These are phyloP conservation scores for Xylota sylvarum DNA, from an alignment of 2,888 invertebrate species.

Conservation along the genomic window DNA sequence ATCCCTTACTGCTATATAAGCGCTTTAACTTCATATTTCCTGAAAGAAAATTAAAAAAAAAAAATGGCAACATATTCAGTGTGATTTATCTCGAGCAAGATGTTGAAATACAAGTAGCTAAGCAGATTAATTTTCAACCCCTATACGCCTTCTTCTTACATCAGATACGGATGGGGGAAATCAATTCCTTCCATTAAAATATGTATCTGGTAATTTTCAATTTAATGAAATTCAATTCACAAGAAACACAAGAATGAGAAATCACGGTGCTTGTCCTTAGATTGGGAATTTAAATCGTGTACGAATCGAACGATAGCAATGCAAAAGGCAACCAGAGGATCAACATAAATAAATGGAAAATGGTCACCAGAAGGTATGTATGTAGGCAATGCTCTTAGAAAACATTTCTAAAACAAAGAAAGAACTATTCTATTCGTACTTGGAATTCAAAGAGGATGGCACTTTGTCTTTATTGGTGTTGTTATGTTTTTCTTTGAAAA, in stretches of 20 bases:
- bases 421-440: background rate
- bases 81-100: no score
- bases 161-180: background rate
- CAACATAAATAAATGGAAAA: constrained; percentile 7
- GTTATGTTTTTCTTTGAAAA: background rate
- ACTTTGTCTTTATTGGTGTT: background rate
- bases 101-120: no score
- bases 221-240: background rate
- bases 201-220: background rate
- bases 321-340: constrained; percentile 8
- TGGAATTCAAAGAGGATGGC: background rate
- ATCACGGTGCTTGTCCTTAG: background rate
- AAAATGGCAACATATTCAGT: no score
- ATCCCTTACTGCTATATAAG: no score
- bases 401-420: background rate
- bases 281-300: background rate
- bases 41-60: no score
- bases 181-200: background rate
- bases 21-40: no score
- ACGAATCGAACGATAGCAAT: background rate
- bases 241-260: background rate
- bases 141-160: background rate
- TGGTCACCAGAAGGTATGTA: background rate
- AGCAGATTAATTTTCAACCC: no score
- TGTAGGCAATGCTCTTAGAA: background rate